Conservation (phyloP, 2,888 invertebrate species). For the Phortica magna region DNA sequence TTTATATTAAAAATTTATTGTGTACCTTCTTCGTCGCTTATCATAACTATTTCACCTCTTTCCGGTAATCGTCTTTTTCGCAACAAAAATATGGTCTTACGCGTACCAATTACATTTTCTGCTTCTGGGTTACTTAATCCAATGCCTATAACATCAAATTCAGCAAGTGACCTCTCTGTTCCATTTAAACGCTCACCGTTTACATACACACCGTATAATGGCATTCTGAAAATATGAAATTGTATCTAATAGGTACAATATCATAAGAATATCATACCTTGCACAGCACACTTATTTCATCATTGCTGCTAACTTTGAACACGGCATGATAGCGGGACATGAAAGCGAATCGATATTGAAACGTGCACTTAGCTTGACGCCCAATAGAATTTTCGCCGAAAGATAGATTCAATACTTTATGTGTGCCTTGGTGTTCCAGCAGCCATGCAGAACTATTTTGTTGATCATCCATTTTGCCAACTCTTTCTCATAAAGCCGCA, state of each 20-base stretch:
- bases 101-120: constrained; percentile 36
- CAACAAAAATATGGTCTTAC: constrained; percentile 62
- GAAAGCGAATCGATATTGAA: constrained; percentile 52
- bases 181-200: constrained; percentile 52
- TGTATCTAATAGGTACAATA: no score
- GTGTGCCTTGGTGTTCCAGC: neutral
- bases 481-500: neutral
- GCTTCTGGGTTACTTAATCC: constrained; percentile 50
- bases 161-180: neutral
- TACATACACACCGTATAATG: constrained; percentile 71
- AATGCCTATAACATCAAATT: constrained; percentile 64
- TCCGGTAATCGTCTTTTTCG: constrained; percentile 28
- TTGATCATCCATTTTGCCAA: neutral
- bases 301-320: constrained; percentile 53
- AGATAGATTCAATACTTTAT: constrained; percentile 36
- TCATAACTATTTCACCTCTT: neutral
- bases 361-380: constrained; percentile 58
- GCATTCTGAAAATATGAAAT: constrained; percentile 56
- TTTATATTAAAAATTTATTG: no score
- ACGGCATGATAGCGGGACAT: constrained; percentile 71
- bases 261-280: no score
- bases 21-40: constrained; percentile 22
- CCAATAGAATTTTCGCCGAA: constrained; percentile 67
- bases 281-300: constrained; percentile 7
- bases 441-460: neutral